Evolutionary conservation across 2,113 vertebrate species (phyloP), one percentile per base, ranked within the genome.

Genomic region (Datnioides undecimradiatus): DNA sequence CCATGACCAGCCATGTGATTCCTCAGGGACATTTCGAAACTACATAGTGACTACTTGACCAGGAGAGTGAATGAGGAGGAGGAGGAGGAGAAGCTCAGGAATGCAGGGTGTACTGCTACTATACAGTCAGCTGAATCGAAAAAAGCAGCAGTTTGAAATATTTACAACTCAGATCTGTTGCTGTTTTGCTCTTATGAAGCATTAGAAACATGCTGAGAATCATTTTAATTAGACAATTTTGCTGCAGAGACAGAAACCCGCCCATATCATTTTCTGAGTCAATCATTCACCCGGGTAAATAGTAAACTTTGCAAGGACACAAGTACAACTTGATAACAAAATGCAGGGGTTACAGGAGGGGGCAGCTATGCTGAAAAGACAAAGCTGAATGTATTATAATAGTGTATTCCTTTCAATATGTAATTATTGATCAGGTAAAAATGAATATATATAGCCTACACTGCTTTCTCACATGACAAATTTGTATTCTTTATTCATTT

Each of bases 241-340:
- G 38, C 68, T 83, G 76, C 65, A 23, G 57, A 77, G 81, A 85
- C 60, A 10, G 34, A 65, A 66, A 46, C 45, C 41, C 25, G 49
- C 19, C 10, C 17, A 62, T 38, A 49, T 17, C 1, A 27, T 57
- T 73, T 74, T 71, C 41, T 29, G 34, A 87, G 93, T 94, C 85
- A 95, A 94, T 94, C 82, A 95, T 95, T 94, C 52, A 92, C 92
- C 48, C n/a, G 45, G 67, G 72, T 76, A 93, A 93, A 94, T 23
- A 89, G 73, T 72, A 80, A 86, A 87, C 85, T 82, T 79, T 48
- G 17, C 71, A 79, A 82, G 88, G 91, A 82, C 91, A 87, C 90
- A 91, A 90, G 92, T 92, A 82, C 85, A 90, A 80, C 71, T 46
- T 84, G 90, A 93, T 90, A 90, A 92, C 55, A 78, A 69, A 85